phyloP scores from a whole-genome alignment of 2,888 invertebrate genomes.

The Lycaena phlaeas region DNA sequence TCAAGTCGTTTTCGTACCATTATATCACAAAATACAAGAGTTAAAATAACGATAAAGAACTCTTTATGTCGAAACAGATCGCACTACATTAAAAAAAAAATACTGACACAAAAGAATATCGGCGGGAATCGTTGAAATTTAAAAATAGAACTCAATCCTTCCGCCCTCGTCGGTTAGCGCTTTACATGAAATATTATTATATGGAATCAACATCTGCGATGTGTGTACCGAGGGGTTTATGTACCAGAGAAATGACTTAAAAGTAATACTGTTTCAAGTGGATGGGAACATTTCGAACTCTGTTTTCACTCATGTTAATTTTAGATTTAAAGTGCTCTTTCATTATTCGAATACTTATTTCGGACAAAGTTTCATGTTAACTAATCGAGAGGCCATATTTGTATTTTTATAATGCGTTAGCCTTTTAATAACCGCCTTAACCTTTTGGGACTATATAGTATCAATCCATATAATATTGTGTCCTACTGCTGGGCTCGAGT shows the following conservation, averaged over 20 bases:
- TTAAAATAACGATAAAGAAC: no score
- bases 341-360: constrained; percentile 18
- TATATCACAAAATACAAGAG: no score
- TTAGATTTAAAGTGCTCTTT: constrained; percentile 30
- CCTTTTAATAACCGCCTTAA: no score
- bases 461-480: no score
- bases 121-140: constrained; percentile 56
- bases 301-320: constrained; percentile 37
- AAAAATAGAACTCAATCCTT: constrained; percentile 73
- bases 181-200: constrained; percentile 74
- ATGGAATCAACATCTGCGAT: constrained; percentile 71
- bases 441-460: no score
- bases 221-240: constrained; percentile 58
- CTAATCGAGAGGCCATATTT: no score
- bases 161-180: constrained; percentile 69
- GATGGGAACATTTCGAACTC: constrained; percentile 53
- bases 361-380: no score
- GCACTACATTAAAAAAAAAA: no score
- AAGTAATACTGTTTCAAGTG: constrained; percentile 61
- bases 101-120: constrained; percentile 29
- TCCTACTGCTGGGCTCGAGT: no score
- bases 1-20: no score
- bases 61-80: no score
- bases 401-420: no score
- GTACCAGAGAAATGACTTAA: constrained; percentile 64